Conservation (phyloP, 2,113 vertebrate genomes). For the Leptosomus discolor region DNA sequence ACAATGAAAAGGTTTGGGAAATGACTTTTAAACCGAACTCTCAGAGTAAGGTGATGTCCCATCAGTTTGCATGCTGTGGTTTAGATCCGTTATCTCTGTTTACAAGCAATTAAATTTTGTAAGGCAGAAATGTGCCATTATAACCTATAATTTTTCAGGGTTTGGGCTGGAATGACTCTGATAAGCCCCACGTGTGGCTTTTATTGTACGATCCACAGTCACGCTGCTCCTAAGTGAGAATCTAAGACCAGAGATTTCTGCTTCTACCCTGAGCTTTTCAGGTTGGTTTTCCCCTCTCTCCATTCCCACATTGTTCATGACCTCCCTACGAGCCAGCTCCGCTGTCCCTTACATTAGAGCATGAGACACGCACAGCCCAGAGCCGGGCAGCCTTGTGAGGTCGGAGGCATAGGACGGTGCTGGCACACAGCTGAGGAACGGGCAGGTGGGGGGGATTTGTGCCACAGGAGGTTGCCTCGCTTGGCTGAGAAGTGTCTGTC, state of each 20-base stretch:
- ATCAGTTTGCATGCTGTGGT: background rate
- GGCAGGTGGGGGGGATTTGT: background rate
- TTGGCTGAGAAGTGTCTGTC: background rate
- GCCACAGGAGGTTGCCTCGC: background rate
- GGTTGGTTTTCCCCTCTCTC: background rate
- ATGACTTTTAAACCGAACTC: background rate
- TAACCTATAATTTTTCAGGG: background rate
- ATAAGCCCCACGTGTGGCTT: background rate
- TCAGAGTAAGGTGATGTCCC: background rate
- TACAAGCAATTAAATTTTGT: background rate
- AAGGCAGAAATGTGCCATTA: background rate
- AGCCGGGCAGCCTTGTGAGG: accelerated
- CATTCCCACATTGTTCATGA: background rate
- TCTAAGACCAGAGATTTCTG: background rate
- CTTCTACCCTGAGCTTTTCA: background rate
- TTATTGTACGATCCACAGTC: background rate
- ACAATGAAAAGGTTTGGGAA: background rate
- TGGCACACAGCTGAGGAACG: background rate
- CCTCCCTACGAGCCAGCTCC: background rate
- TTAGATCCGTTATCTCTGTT: background rate
- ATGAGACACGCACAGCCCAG: background rate
- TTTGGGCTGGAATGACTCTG: background rate
- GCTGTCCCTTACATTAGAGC: background rate
- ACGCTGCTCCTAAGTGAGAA: background rate
- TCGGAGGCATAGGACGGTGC: background rate